Base-by-base conservation (phyloP, 64 coral and sea anemone genomes). In the Actinia equina region DNA sequence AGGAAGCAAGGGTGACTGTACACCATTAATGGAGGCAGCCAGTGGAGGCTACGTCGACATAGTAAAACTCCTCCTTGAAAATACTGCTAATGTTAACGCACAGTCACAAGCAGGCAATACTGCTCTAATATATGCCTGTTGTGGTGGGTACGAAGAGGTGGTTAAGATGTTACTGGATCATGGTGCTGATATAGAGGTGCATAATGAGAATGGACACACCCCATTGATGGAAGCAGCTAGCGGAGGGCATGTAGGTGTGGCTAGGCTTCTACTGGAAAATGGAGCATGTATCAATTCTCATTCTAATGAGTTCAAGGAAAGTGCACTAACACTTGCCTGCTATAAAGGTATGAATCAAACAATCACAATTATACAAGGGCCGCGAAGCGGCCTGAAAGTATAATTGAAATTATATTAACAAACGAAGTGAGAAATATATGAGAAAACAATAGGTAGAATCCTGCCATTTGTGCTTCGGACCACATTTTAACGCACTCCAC, bases 241-340 rank as follows among this genome's bases (percentile, higher is more conserved):
- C 59, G 97, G 97, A 56, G 97, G 97, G 9, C 97, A 99, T 91
- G 97, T 99, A 17, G 84, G 87, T 60, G 97, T 99, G 54, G 97
- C 97, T 20, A 99, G 92, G 77, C 88, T 99, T 88, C 88, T 99
- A 19, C 44, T 99, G 46, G 97, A 99, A 43, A 89, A 89, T 87
- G 97, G 93, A 51, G 97, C 97, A 53, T 99, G 97, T 42, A 99
- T 99, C n/a, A 99, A 99, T 55, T 99, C 97, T 10, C 97, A 99
- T 86, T 99, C 97, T 51, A 99, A 99, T 86, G 97, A 99, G 77
- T 99, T 99, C 17, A 99, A 99, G 71, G 97, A 99, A 77, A 99
- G 97, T 93, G 97, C 97, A n/a, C 86, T 99, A 76, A 99, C 97
- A 11, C 58, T 99, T 52, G 97, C 97, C 45, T 99, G 97, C 60